Conservation (phyloP, 2,113 vertebrate genomes). For the Mionectes macconnelli region DNA sequence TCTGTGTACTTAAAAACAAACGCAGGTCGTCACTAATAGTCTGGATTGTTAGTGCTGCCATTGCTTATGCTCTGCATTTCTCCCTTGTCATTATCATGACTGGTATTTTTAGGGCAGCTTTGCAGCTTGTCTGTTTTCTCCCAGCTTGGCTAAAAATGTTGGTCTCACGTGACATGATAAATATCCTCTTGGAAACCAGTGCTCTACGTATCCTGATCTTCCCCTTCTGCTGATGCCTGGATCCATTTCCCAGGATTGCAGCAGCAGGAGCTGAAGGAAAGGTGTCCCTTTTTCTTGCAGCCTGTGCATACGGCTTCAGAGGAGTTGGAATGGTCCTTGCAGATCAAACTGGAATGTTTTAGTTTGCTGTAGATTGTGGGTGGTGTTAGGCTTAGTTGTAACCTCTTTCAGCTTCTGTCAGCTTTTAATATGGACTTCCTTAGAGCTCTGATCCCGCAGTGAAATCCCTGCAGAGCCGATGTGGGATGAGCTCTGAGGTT, state of each 20-base stretch:
- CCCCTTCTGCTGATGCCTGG: not conserved
- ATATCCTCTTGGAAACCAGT: constrained; percentile 5
- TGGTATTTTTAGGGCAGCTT: constrained; percentile 58
- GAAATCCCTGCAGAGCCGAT: not conserved
- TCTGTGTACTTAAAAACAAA: not conserved
- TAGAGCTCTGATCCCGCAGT: not conserved
- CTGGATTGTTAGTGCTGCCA: not conserved
- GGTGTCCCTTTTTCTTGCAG: not conserved
- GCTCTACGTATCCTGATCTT: not conserved
- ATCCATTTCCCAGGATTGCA: not conserved
- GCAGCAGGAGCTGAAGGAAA: not conserved
- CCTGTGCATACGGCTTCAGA: not conserved
- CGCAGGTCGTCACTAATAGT: not conserved
- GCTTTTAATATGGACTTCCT: not conserved
- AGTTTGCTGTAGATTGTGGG: constrained; percentile 39
- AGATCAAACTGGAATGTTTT: not conserved
- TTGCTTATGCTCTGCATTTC: not conserved
- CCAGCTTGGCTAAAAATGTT: constrained; percentile 48
- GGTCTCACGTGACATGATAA: not conserved
- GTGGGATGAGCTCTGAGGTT: not conserved
- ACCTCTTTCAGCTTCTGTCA: constrained; percentile 14
- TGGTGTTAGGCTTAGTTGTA: constrained; percentile 19
- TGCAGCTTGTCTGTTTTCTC: constrained; percentile 51
- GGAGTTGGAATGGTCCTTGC: not conserved
- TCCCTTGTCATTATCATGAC: not conserved